These are phyloP conservation scores for Nanorana parkeri DNA, from an alignment of 2,113 vertebrate genomes.

Conservation along the genomic window DNA sequence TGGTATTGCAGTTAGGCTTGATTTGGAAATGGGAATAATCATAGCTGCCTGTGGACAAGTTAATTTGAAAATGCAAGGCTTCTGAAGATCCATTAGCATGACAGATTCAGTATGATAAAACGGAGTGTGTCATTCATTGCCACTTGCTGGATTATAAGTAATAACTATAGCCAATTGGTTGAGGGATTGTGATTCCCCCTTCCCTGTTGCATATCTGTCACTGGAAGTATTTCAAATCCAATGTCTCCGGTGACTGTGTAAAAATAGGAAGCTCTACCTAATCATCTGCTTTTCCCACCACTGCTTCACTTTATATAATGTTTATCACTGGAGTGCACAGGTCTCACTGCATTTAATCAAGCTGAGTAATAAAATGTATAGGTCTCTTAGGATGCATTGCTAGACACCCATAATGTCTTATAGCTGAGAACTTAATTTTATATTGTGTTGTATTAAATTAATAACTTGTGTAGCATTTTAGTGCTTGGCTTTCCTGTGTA, in stretches of 20 bases:
- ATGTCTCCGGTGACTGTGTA: conserved; percentile 5
- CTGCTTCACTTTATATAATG: not conserved
- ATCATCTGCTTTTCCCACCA: not conserved
- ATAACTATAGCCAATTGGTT: conserved; percentile 24
- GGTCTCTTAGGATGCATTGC: too few relatives aligned
- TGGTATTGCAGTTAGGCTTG: conserved; percentile 7
- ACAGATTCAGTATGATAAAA: conserved; percentile 30
- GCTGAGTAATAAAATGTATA: too few relatives aligned
- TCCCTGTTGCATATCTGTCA: conserved; percentile 14
- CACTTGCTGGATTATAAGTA: conserved; percentile 22
- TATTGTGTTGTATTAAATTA: too few relatives aligned
- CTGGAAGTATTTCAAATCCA: conserved; percentile 14
- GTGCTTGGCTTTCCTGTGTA: too few relatives aligned
- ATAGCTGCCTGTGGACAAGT: conserved; percentile 34
- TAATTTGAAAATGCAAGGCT: conserved; percentile 42
- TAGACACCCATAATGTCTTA: too few relatives aligned
- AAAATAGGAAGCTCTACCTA: not conserved
- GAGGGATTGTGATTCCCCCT: not conserved
- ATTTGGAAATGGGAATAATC: conserved; percentile 34
- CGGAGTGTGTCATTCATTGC: conserved; percentile 7
- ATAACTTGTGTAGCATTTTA: too few relatives aligned
- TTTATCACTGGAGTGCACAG: not conserved
- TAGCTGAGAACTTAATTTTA: too few relatives aligned
- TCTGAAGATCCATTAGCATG: conserved; percentile 30
- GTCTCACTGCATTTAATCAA: not conserved